phyloP scores from a whole-genome alignment of 2,113 vertebrate genomes.

The Aphelocoma coerulescens region DNA sequence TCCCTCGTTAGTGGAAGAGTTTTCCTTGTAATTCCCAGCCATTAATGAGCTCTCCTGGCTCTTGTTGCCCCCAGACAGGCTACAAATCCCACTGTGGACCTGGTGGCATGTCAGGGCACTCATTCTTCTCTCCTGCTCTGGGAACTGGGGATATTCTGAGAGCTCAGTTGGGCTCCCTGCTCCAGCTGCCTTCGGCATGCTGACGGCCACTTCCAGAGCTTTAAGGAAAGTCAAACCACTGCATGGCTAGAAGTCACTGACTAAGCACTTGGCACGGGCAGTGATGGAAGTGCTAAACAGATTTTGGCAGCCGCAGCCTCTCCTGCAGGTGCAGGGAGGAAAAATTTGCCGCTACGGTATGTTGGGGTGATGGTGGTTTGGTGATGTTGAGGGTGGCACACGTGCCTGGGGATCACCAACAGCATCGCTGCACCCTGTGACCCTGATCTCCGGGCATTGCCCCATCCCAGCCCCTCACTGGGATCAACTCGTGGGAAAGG shows the following conservation, averaged over 20 bases:
- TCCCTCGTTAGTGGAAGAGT: not conserved
- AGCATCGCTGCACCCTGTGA: rapidly evolving
- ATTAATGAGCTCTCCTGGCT: not conserved
- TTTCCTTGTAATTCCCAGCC: not conserved
- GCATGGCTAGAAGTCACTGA: constrained; percentile 51
- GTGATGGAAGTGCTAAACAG: constrained; percentile 45
- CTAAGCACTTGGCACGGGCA: constrained; percentile 53
- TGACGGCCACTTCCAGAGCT: not conserved
- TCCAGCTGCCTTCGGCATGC: not conserved
- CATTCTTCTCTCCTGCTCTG: not conserved
- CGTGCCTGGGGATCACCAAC: rapidly evolving
- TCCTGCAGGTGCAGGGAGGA: constrained; percentile 54
- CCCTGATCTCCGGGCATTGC: rapidly evolving
- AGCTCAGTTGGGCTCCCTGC: not conserved
- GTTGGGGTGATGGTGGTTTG: not conserved
- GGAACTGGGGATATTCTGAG: not conserved
- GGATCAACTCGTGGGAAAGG: not conserved
- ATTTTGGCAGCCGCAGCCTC: constrained; percentile 48
- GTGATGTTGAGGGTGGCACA: not conserved
- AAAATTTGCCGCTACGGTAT: not conserved
- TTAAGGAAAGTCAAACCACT: constrained; percentile 39
- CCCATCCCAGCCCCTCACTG: not conserved
- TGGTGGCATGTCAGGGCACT: rapidly evolving
- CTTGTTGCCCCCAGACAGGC: not conserved
- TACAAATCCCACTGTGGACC: not conserved